phyloP scores from a whole-genome alignment of 2,113 vertebrate genomes.

The Ceyx margarethae region DNA sequence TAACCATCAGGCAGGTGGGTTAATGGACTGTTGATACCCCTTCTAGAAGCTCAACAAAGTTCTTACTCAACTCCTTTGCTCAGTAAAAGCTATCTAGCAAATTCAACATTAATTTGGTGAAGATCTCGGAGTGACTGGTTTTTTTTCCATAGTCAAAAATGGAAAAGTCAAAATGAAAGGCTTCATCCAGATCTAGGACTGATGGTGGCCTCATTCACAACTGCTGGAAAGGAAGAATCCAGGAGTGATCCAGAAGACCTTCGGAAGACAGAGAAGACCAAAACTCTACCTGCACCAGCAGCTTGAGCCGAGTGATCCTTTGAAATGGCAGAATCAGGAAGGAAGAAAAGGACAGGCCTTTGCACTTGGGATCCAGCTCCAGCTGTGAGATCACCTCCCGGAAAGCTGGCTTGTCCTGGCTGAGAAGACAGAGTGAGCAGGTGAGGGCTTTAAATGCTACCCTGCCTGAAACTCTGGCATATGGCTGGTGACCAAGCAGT shows the following conservation, averaged over 20 bases:
- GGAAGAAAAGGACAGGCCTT: slow-evolving; percentile 91
- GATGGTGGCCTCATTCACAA: background rate
- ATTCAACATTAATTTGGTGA: background rate
- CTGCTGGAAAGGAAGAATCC: background rate
- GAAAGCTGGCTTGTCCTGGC: slow-evolving; percentile 90
- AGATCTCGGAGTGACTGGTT: background rate
- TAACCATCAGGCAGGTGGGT: background rate
- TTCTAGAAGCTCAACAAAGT: background rate
- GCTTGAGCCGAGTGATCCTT: slow-evolving; percentile 94
- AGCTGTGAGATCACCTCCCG: slow-evolving; percentile 84
- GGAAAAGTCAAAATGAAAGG: no score
- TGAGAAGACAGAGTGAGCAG: slow-evolving; percentile 47
- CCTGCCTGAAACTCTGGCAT: background rate
- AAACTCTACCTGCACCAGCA: slow-evolving; percentile 87
- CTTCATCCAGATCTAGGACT: background rate
- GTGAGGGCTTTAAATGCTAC: background rate
- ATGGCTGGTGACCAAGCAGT: background rate
- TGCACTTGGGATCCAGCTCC: slow-evolving; percentile 88
- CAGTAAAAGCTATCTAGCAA: background rate
- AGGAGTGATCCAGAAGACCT: background rate
- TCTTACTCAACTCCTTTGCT: background rate
- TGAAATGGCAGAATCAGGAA: slow-evolving; percentile 98
- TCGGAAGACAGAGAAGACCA: background rate
- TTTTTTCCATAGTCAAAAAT: background rate
- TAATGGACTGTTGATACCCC: background rate